These are phyloP conservation scores for Epistrophe eligans DNA, from an alignment of 2,888 invertebrate species.

Conservation along the genomic window DNA sequence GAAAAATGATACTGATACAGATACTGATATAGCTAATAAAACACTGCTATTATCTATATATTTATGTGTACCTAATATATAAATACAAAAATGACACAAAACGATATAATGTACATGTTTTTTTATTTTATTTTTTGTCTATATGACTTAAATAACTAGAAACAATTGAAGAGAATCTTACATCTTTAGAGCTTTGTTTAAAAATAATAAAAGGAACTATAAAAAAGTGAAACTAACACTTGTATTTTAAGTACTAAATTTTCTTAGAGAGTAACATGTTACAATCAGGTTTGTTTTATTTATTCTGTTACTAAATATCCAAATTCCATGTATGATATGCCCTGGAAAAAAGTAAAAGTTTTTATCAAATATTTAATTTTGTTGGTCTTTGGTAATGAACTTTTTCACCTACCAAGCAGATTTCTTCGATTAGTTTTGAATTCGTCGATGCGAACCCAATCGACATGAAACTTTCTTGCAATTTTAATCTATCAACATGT, in stretches of 20 bases:
- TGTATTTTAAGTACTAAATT: conserved; percentile 5
- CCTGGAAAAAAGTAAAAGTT: conserved; percentile 78
- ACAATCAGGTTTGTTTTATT: conserved; percentile 25
- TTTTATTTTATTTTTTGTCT: conserved; percentile 41
- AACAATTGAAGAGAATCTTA: no score
- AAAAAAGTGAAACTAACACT: conserved; percentile 48
- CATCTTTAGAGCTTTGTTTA: conserved; percentile 72
- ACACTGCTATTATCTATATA: conserved; percentile 63
- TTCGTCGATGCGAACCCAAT: conserved; percentile 80
- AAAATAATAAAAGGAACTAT: conserved; percentile 39
- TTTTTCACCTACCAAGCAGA: conserved; percentile 82
- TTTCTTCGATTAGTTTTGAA: conserved; percentile 82
- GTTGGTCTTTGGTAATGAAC: neutral
- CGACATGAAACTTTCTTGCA: conserved; percentile 81
- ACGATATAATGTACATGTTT: conserved; percentile 36
- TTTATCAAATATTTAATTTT: neutral
- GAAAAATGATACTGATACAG: no score
- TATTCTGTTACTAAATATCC: conserved; percentile 48
- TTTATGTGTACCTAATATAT: conserved; percentile 60
- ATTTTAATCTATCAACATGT: conserved; percentile 81
- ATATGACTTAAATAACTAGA: conserved; percentile 50
- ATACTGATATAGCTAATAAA: no score
- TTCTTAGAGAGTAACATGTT: conserved; percentile 15
- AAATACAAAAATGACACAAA: conserved; percentile 76
- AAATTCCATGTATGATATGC: conserved; percentile 81